Conservation (phyloP, 37 sponge, comb jelly and placozoan species). For the Dysidea cf. avara region DNA sequence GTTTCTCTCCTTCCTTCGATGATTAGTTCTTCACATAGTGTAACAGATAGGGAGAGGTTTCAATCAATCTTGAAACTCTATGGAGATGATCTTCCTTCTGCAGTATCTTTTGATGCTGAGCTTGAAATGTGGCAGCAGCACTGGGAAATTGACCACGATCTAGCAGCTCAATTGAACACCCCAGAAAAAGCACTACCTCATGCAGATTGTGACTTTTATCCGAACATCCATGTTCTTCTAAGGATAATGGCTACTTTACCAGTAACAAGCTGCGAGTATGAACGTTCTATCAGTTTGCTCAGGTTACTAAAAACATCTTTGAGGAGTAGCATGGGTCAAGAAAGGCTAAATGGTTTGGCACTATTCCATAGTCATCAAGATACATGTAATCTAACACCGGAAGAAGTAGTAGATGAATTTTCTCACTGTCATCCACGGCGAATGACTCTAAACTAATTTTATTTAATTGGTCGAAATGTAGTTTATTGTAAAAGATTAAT, state of each 20-base stretch:
- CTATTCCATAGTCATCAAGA: no score
- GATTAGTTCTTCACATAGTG: neutral
- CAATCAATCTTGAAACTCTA: conserved; percentile 16
- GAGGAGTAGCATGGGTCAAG: no score
- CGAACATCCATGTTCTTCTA: conserved; percentile 42
- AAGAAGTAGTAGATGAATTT: no score
- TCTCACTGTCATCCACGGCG: no score
- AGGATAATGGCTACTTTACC: no score
- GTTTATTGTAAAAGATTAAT: no score
- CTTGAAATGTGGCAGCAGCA: no score
- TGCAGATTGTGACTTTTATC: conserved; percentile 48
- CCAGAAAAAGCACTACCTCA: conserved; percentile 28
- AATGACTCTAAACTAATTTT: no score
- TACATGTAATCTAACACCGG: no score
- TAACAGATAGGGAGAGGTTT: conserved; percentile 3
- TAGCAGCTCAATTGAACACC: conserved; percentile 20
- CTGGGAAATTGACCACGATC: conserved; percentile 25
- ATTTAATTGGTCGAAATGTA: no score
- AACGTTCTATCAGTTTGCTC: conserved; percentile 57
- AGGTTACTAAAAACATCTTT: conserved; percentile 35
- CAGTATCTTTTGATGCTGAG: conserved; percentile 37
- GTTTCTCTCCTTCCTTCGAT: conserved; percentile 42
- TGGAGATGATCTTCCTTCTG: conserved; percentile 38
- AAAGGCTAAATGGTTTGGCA: no score
- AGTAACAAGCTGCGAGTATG: conserved; percentile 67